Conservation (phyloP, 1,140 invertebrate species). For the Stenopsyche tienmushanensis region DNA sequence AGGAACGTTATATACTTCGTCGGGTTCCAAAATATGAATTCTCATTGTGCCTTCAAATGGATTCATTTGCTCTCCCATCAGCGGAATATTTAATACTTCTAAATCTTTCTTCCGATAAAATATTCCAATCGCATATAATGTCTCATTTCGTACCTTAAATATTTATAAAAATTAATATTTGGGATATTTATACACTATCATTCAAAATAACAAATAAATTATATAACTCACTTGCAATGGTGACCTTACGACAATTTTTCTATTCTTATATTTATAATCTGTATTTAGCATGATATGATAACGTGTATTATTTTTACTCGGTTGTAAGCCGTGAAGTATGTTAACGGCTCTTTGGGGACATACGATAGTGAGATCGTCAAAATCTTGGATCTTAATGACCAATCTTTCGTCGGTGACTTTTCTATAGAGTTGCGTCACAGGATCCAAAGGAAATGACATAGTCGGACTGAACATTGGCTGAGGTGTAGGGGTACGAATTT, state of each 20-base stretch:
- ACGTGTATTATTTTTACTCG: slow-evolving; percentile 63
- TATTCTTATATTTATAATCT: slow-evolving; percentile 61
- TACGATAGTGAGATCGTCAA: slow-evolving; percentile 69
- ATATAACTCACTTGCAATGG: slow-evolving; percentile 67
- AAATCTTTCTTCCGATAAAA: slow-evolving; percentile 71
- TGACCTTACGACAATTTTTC: slow-evolving; percentile 68
- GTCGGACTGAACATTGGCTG: slow-evolving; percentile 40
- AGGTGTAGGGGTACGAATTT: slow-evolving; percentile 39
- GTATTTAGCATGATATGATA: slow-evolving; percentile 71
- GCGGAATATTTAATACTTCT: slow-evolving; percentile 61
- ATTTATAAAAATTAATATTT: slow-evolving; percentile 10
- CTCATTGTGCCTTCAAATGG: slow-evolving; percentile 76
- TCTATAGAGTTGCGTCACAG: slow-evolving; percentile 43
- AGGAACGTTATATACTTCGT: slow-evolving; percentile 73
- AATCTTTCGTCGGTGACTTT: slow-evolving; percentile 59
- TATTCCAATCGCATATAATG: slow-evolving; percentile 71
- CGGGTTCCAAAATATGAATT: slow-evolving; percentile 70
- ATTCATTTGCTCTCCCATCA: slow-evolving; percentile 68
- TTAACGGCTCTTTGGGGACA: slow-evolving; percentile 69
- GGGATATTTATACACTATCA: neutral
- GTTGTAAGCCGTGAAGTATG: slow-evolving; percentile 69
- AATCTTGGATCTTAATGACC: slow-evolving; percentile 63
- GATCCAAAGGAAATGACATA: slow-evolving; percentile 41
- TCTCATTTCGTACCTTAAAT: slow-evolving; percentile 73
- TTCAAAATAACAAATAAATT: slow-evolving; percentile 1